Evolutionary conservation across 2,797 vertebrate genomes (phyloP), one percentile per base, ranked within the genome.

Genomic region (Salarias fasciatus): DNA sequence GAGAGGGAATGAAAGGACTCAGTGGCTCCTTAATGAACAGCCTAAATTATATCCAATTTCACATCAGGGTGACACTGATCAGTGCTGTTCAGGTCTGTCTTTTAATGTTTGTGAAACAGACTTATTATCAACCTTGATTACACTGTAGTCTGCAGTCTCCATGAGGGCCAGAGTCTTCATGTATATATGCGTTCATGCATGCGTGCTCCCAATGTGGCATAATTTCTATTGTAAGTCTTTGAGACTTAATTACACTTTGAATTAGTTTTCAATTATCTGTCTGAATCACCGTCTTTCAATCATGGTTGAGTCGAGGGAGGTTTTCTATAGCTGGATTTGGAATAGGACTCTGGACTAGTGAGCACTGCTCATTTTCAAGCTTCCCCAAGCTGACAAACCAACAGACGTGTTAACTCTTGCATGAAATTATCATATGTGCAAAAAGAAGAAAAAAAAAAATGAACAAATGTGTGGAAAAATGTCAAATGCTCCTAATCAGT

Each of bases 71-170:
- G 6, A 54, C 48, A 33, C 43, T 55, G 36, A 35, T 43, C 28
- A 62, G 24, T 61, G 4, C 0, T 15, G 40, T 52, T 13, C 47
- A 10, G 52, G 38, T 51, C 15, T 53, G 24, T 58, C 38, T 51
- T 46, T 15, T 29, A 5, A 51, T 50, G 42, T 45, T 47, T 43
- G 35, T 8, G 50, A 38, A 53, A 48, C 12, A 41, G 8, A 35
- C 11, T 29, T 37, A 44, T 49, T 49, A 31, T 15, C 28, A 35
- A n/a, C 53, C 68, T 6, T 51, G 15, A 51, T 55, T 40, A 52
- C 11, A 2, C 37, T 29, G 31, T 36, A 29, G 36, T 56, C 11
- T 30, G 31, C 36, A 29, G 36, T 56, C 11, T 30, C 60, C 56
- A 38, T 24, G 15, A 65, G 29, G 42, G 8, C 8, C 42, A 18